These are phyloP conservation scores for Poliocrania exsul DNA, from an alignment of 2,797 vertebrate genomes.

Conservation along the genomic window DNA sequence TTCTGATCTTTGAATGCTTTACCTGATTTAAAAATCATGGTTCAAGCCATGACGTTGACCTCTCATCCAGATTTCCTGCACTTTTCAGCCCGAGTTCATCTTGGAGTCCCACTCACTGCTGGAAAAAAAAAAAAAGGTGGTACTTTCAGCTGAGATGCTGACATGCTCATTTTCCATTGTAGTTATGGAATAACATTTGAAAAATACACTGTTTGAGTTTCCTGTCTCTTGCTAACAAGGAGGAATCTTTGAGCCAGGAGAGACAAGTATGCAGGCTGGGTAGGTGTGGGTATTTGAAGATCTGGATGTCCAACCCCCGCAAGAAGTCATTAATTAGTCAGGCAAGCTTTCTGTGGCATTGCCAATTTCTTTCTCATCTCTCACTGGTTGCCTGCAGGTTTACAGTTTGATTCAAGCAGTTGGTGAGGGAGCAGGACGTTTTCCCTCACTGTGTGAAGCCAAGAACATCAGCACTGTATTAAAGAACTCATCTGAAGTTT, in stretches of 20 bases:
- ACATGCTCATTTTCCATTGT: background rate
- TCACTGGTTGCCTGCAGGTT: background rate
- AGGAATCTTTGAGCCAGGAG: background rate
- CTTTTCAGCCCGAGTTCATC: background rate
- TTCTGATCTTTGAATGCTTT: background rate
- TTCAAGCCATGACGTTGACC: background rate
- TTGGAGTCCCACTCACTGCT: background rate
- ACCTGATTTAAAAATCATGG: background rate
- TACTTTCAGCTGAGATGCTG: background rate
- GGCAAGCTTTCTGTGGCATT: background rate
- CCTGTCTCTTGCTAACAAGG: background rate
- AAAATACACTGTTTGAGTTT: background rate
- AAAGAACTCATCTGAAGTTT: background rate
- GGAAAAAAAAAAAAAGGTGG: background rate
- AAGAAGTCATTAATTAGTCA: conserved; percentile 12
- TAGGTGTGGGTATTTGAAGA: conserved; percentile 5
- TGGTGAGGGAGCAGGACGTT: background rate
- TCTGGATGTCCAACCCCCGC: background rate
- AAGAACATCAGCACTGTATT: background rate
- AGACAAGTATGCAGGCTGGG: background rate
- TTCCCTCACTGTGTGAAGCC: background rate
- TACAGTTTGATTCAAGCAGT: background rate
- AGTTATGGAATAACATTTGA: background rate
- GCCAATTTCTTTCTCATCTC: background rate
- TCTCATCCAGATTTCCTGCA: background rate